Percentiles rank a stretch among this genome's conserved stretches.
Evolutionary conservation across 2,888 invertebrate genomes (phyloP).

Genomic region (Leuctra nigra): DNA sequence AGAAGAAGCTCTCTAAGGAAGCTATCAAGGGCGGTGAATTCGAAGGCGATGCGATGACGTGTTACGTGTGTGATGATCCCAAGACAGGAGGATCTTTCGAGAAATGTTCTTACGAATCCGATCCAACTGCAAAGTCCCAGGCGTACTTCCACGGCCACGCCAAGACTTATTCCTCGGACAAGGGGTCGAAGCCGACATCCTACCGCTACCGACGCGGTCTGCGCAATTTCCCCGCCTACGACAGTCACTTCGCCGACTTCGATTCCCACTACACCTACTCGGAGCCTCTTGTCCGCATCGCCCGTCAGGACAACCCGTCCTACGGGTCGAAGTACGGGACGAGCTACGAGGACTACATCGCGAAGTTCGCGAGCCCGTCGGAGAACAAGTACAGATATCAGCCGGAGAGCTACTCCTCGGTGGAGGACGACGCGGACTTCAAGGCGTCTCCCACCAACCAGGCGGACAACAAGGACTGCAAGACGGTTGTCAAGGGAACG

Average conservation of each 20-base stretch:
- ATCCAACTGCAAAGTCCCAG: slow-evolving; percentile 57
- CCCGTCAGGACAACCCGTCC: not conserved
- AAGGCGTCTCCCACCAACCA: not conserved
- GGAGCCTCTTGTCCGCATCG: not conserved
- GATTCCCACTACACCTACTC: not conserved
- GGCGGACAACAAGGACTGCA: slow-evolving; percentile 21
- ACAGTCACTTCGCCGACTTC: not conserved
- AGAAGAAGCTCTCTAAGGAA: slow-evolving; percentile 33
- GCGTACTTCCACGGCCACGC: slow-evolving; percentile 24
- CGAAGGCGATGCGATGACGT: slow-evolving; percentile 47
- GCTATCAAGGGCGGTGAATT: slow-evolving; percentile 47
- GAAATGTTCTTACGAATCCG: slow-evolving; percentile 70
- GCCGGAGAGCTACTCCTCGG: slow-evolving; percentile 37
- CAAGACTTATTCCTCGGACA: slow-evolving; percentile 17
- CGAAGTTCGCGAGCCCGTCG: not conserved
- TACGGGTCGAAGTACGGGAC: slow-evolving; percentile 2
- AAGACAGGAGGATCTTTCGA: slow-evolving; percentile 71
- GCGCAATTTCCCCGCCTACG: slow-evolving; percentile 7
- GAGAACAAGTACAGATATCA: slow-evolving; percentile 35
- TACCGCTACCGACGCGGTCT: slow-evolving; percentile 22
- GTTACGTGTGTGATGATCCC: slow-evolving; percentile 49
- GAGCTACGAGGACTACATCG: slow-evolving; percentile 11
- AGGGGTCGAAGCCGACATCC: slow-evolving; percentile 17
- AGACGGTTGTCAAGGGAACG: slow-evolving; percentile 24
- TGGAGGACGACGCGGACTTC: slow-evolving; percentile 18